Evolutionary conservation across 2,888 invertebrate genomes (phyloP), one percentile per base, ranked within the genome.

Genomic region (Volucella zonaria): DNA sequence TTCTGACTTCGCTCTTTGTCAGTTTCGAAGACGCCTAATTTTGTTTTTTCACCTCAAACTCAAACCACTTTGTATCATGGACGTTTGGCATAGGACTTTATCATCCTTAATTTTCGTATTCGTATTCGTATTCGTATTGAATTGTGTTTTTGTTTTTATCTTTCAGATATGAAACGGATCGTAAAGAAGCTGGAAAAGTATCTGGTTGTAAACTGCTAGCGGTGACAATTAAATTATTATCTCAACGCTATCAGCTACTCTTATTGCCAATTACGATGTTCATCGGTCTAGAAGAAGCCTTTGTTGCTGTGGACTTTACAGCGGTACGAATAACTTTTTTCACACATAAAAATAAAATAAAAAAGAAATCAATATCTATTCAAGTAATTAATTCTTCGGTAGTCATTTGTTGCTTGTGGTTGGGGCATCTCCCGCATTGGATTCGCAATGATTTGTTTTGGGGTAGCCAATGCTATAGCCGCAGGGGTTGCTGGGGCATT

Each of bases 261-360:
- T 93, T 98, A 87, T 92, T 98, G 73, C 98, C 98, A 0, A 95
- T 98, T 52, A 98, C 97, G 0, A 95, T 98, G 88, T 98, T 98
- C 92, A 97, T 97, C 87, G 98, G 98, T 0, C 95, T 98, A 38
- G 98, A 98, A 89, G 98, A 98, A 91, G 98, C 97, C 0, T 98
- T 97, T 90, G 94, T 97, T 89, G 96, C 96, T 0, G 97, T 97
- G 43, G 96, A 96, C 90, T 96, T 94, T 87, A 96, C 95, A 8
- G 95, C 95, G 87, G 96, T 96, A 91, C 92, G 93, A 47, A 49
- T 11, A 38, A 31, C 31, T 31, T 6, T 31, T 31, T 8, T 40
- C 14, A 12, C 14, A 3, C n/a, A 42, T 11, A 1, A 23, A 2
- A n/a, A 9, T 23, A 6, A 0, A 14, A 23, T 58, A 12, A 38